Conservation (phyloP, 2,797 vertebrate species). For the Enteromius unitaeniatus region DNA sequence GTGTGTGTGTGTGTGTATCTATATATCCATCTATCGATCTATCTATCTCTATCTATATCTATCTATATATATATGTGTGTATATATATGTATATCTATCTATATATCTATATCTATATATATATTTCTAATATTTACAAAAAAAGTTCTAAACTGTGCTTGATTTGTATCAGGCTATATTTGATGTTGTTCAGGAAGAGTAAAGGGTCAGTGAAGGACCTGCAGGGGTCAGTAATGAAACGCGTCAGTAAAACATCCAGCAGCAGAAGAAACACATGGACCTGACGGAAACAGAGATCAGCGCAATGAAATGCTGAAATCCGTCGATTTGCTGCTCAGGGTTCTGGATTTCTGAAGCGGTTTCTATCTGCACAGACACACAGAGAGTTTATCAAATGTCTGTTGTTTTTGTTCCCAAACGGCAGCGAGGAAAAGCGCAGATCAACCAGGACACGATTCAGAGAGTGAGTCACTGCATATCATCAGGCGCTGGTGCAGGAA, state of each 20-base stretch:
- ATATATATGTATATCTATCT: too few relatives aligned
- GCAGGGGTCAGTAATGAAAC: conserved; percentile 6
- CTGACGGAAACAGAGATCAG: background rate
- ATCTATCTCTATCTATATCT: too few relatives aligned
- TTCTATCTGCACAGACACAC: background rate
- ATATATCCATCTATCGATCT: too few relatives aligned
- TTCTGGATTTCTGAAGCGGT: background rate
- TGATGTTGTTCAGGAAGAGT: background rate
- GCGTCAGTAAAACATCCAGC: background rate
- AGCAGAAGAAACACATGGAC: background rate
- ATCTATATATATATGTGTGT: too few relatives aligned
- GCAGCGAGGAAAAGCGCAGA: conserved; percentile 84
- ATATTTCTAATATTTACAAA: background rate
- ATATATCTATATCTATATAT: too few relatives aligned
- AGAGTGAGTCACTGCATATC: too few relatives aligned
- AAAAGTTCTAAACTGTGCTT: background rate
- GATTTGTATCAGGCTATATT: too few relatives aligned
- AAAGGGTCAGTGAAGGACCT: background rate
- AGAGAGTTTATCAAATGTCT: conserved; percentile 72
- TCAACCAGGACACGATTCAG: conserved; percentile 91
- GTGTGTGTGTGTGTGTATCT: too few relatives aligned
- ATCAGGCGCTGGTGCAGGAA: too few relatives aligned
- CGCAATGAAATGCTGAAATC: too few relatives aligned
- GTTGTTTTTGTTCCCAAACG: conserved; percentile 92
- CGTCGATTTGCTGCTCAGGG: background rate